phyloP scores from a whole-genome alignment of 2,113 vertebrate genomes.

The Barnardius zonarius region DNA sequence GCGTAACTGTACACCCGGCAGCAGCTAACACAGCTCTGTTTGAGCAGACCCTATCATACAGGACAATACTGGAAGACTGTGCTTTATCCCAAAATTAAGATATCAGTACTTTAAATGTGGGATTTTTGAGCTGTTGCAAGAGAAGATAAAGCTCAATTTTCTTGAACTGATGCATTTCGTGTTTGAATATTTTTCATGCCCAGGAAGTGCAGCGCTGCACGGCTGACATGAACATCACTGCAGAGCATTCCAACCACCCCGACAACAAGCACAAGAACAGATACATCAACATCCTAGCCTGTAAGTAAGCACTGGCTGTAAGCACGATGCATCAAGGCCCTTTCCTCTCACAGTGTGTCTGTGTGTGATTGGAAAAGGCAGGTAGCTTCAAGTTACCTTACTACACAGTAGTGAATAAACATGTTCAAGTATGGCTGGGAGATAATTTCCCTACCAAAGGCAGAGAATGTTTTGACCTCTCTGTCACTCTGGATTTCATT shows the following conservation, averaged over 20 bases:
- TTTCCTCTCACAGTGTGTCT: background rate
- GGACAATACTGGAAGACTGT: background rate
- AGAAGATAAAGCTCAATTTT: background rate
- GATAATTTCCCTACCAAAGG: background rate
- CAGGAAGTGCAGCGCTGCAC: conserved; percentile 97
- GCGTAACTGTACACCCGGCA: background rate
- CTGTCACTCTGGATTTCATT: background rate
- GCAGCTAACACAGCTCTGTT: background rate
- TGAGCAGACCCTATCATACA: background rate
- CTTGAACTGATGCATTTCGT: background rate
- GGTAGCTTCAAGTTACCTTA: background rate
- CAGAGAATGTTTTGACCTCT: background rate
- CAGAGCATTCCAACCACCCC: conserved; percentile 97
- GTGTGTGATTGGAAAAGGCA: background rate
- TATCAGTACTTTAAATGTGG: background rate
- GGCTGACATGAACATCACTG: conserved; percentile 94
- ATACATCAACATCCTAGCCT: conserved; percentile 99
- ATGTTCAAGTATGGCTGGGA: background rate
- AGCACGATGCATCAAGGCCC: background rate
- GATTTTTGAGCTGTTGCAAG: background rate
- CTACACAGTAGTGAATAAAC: background rate
- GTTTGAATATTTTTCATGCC: conserved; percentile 19
- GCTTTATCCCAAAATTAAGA: background rate
- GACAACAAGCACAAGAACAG: conserved; percentile 99
- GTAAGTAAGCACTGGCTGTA: conserved; percentile 76